Conservation (phyloP, 2,888 invertebrate species). For the Agrochola macilenta region DNA sequence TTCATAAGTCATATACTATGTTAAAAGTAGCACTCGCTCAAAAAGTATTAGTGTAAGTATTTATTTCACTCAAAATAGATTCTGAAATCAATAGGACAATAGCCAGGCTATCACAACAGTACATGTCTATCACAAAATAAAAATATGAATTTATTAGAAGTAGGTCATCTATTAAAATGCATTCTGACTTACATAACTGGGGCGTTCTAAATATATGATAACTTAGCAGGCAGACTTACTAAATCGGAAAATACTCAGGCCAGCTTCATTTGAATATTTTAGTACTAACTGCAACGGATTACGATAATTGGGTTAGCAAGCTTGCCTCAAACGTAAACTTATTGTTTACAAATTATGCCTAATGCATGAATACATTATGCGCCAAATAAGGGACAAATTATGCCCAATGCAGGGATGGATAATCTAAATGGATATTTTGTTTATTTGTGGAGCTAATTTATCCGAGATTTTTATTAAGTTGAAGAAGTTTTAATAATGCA, state of each 20-base stretch:
- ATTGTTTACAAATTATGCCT: slow-evolving; percentile 28
- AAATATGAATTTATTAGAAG: neutral
- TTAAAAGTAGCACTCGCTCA: neutral
- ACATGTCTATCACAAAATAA: neutral
- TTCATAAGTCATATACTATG: too few species aligned
- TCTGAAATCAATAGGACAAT: neutral
- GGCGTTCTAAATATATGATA: neutral
- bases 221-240: slow-evolving; percentile 26
- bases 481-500: too few species aligned
- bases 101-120: neutral
- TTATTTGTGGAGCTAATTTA: too few species aligned
- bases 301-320: slow-evolving; percentile 34
- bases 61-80: neutral
- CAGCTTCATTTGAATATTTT: slow-evolving; percentile 43
- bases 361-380: neutral
- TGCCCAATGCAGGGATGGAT: too few species aligned
- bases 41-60: neutral
- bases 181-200: slow-evolving; percentile 20
- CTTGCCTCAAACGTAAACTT: slow-evolving; percentile 25
- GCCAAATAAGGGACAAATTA: neutral
- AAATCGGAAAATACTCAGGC: slow-evolving; percentile 48
- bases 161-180: slow-evolving; percentile 2
- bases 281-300: slow-evolving; percentile 17
- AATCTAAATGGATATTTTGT: neutral
- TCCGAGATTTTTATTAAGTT: too few species aligned